Evolutionary conservation across 2,888 invertebrate genomes (phyloP).

Genomic region (Rotaria macrura): DNA sequence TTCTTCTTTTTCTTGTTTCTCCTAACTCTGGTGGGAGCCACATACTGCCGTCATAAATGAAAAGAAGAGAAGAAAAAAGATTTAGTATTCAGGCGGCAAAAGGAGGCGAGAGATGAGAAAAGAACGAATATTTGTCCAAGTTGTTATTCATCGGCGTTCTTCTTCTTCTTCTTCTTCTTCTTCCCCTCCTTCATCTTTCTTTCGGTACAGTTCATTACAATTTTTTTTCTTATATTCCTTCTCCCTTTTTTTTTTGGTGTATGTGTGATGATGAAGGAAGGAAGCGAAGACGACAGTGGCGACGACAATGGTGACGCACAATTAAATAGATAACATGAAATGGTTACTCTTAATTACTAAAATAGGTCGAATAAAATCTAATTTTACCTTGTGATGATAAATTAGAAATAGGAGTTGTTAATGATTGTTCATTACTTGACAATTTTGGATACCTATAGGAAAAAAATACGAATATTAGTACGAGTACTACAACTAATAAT

Average conservation of each 20-base stretch:
- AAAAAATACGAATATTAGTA: not conserved
- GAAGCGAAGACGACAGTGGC: not conserved
- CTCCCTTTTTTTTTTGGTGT: not conserved
- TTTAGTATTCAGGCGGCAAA: not conserved
- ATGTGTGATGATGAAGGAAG: not conserved
- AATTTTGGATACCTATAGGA: not conserved
- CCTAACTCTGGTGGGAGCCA: not conserved
- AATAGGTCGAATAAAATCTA: not conserved
- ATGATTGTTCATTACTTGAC: not conserved
- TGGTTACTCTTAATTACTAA: not conserved
- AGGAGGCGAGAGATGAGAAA: not conserved
- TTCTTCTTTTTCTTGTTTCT: not conserved
- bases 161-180: not conserved
- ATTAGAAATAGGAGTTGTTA: not conserved
- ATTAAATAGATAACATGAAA: not conserved
- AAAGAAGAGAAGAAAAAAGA: constrained; percentile 2
- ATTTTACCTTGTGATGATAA: not conserved
- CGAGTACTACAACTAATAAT: too few species aligned
- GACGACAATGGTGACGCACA: not conserved
- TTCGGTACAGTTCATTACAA: not conserved
- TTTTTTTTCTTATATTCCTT: not conserved
- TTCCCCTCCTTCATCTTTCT: not conserved
- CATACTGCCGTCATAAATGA: not conserved
- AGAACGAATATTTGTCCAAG: constrained; percentile 12
- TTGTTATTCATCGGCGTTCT: not conserved